These are phyloP conservation scores for Hypercompe scribonia DNA, from an alignment of 2,888 invertebrate genomes.

Conservation along the genomic window DNA sequence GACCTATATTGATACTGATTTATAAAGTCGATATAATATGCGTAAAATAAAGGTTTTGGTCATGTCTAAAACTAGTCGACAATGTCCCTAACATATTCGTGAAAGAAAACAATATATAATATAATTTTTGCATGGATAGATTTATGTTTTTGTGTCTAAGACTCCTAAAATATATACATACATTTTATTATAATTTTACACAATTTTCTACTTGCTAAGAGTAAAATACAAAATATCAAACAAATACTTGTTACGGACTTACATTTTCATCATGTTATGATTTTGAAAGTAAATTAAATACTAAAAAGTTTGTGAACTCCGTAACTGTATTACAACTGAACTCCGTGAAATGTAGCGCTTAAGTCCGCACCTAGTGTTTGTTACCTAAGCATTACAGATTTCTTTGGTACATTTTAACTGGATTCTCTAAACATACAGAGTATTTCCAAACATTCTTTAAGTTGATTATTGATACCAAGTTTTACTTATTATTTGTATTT, in stretches of 20 bases:
- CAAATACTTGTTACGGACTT: neutral
- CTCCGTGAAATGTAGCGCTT: neutral
- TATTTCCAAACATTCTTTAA: slow-evolving; percentile 1
- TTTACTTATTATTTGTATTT: neutral
- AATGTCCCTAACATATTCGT: too few species aligned
- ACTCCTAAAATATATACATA: too few species aligned
- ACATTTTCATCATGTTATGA: neutral
- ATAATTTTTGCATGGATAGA: too few species aligned
- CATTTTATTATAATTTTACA: too few species aligned
- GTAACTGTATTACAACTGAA: neutral
- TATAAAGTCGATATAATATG: too few species aligned
- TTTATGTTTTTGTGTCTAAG: too few species aligned
- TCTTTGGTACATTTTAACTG: neutral
- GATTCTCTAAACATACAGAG: neutral
- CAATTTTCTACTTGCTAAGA: too few species aligned
- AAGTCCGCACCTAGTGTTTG: neutral
- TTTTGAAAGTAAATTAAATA: neutral
- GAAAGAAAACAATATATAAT: too few species aligned
- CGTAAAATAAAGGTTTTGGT: too few species aligned
- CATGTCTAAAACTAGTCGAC: too few species aligned
- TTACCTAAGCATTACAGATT: neutral
- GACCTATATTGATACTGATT: too few species aligned
- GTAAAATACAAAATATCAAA: neutral
- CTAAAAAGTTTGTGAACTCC: neutral
- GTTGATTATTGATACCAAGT: slow-evolving; percentile 1